These are phyloP conservation scores for Sparus aurata DNA, from an alignment of 2,797 vertebrate genomes.

Conservation along the genomic window DNA sequence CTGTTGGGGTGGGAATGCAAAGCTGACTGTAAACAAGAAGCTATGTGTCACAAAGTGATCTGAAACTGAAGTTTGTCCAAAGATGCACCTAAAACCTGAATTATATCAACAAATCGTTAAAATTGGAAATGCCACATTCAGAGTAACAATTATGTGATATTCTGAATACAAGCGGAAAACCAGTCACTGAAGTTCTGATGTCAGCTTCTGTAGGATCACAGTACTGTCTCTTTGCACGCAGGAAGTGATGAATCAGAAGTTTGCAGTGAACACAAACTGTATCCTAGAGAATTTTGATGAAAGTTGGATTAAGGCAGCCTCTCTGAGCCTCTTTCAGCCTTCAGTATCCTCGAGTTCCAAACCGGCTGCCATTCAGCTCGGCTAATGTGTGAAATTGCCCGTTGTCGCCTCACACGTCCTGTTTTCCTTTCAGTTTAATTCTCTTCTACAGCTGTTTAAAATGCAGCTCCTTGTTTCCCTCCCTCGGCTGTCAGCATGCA, in stretches of 20 bases:
- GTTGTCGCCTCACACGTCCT: background rate
- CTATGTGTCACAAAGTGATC: too few species aligned
- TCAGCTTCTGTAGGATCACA: background rate
- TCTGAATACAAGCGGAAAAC: too few species aligned
- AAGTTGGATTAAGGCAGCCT: slow-evolving; percentile 9
- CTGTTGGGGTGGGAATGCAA: too few species aligned
- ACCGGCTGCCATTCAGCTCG: slow-evolving; percentile 1
- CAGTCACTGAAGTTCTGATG: background rate
- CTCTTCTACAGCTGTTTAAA: slow-evolving; percentile 51
- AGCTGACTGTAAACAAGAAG: too few species aligned
- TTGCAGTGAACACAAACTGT: slow-evolving; percentile 3
- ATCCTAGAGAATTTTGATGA: slow-evolving; percentile 17
- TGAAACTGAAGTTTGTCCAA: too few species aligned
- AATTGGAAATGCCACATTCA: too few species aligned
- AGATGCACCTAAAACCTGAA: too few species aligned
- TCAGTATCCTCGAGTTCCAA: slow-evolving; percentile 22
- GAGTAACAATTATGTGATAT: too few species aligned
- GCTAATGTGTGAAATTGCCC: slow-evolving; percentile 9
- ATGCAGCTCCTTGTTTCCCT: slow-evolving; percentile 37
- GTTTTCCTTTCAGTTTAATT: slow-evolving; percentile 16
- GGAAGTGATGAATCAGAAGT: slow-evolving; percentile 12
- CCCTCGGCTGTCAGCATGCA: slow-evolving; percentile 47
- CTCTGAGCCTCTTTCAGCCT: background rate
- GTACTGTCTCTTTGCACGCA: background rate
- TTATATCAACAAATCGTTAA: too few species aligned